A percentile compares a stretch with the other conserved stretches of the same genome.
These are phyloP conservation scores for Tubulanus polymorphus DNA, from an alignment of 2,888 invertebrate species.

Conservation along the genomic window DNA sequence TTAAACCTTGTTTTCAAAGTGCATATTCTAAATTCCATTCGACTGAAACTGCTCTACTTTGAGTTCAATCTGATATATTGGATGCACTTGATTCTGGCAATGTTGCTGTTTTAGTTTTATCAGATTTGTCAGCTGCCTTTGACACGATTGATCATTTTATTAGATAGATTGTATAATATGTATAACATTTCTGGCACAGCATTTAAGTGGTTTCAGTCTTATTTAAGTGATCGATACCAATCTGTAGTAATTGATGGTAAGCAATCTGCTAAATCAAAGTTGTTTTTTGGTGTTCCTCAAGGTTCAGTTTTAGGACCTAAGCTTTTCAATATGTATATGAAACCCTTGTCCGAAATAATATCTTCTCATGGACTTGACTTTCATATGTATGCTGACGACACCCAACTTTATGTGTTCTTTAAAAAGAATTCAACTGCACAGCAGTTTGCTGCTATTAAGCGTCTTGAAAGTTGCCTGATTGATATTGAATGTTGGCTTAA, in stretches of 20 bases:
- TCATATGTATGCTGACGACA: conserved; percentile 3
- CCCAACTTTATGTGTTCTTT: neutral
- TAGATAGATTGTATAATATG: neutral
- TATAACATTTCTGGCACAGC: neutral
- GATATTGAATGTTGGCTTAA: neutral
- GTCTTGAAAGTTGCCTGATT: neutral
- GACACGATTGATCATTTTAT: neutral
- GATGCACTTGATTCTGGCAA: neutral
- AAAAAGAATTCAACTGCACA: neutral
- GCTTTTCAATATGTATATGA: conserved; percentile 2
- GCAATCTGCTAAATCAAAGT: neutral
- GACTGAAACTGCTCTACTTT: neutral
- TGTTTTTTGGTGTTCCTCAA: conserved; percentile 5
- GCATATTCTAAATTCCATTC: neutral
- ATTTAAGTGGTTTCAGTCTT: neutral
- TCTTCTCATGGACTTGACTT: neutral
- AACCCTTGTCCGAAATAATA: neutral
- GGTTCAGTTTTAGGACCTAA: conserved; percentile 4
- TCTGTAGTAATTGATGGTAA: neutral
- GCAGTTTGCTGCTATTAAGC: neutral
- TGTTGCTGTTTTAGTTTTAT: neutral
- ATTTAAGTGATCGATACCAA: conserved; percentile 1
- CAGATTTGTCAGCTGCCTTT: neutral
- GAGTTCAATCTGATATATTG: neutral
- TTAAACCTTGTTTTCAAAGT: conserved; percentile 1